phyloP scores from a whole-genome alignment of 2,888 invertebrate species.

The Drosophila mayaguana region DNA sequence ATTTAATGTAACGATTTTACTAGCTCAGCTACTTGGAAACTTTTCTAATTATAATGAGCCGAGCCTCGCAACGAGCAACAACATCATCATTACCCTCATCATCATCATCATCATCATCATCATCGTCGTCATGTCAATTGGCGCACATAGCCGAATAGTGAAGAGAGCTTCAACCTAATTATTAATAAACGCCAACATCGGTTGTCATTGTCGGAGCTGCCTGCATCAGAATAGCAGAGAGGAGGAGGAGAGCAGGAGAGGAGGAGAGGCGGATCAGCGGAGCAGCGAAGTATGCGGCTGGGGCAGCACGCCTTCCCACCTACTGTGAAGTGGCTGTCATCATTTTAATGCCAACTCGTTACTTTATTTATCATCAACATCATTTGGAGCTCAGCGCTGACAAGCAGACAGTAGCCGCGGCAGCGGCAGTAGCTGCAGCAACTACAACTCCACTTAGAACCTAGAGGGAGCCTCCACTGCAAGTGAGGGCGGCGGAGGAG shows the following conservation, averaged over 20 bases:
- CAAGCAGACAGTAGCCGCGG: constrained; percentile 66
- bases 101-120: neutral
- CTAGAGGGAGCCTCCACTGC: constrained; percentile 29
- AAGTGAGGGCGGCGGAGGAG: neutral
- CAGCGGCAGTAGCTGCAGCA: constrained; percentile 47
- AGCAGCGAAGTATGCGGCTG: neutral
- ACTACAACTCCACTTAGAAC: constrained; percentile 57
- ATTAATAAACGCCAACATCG: constrained; percentile 76
- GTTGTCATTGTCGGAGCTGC: constrained; percentile 64
- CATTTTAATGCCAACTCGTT: constrained; percentile 80
- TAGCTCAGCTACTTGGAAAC: constrained; percentile 58
- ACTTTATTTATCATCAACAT: constrained; percentile 80
- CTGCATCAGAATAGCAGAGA: neutral
- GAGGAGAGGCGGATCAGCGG: too few relatives aligned
- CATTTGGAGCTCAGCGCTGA: constrained; percentile 71
- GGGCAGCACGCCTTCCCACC: constrained; percentile 19
- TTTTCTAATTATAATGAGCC: constrained; percentile 73
- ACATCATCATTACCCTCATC: neutral
- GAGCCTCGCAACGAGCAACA: constrained; percentile 30
- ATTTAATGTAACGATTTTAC: constrained; percentile 51
- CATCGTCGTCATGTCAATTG: constrained; percentile 41
- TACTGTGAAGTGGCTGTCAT: constrained; percentile 67
- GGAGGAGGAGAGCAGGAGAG: too few relatives aligned
- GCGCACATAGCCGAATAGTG: constrained; percentile 17
- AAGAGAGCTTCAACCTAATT: constrained; percentile 64